These are phyloP conservation scores for Protophormia terraenovae DNA, from an alignment of 2,888 invertebrate species.

Conservation along the genomic window DNA sequence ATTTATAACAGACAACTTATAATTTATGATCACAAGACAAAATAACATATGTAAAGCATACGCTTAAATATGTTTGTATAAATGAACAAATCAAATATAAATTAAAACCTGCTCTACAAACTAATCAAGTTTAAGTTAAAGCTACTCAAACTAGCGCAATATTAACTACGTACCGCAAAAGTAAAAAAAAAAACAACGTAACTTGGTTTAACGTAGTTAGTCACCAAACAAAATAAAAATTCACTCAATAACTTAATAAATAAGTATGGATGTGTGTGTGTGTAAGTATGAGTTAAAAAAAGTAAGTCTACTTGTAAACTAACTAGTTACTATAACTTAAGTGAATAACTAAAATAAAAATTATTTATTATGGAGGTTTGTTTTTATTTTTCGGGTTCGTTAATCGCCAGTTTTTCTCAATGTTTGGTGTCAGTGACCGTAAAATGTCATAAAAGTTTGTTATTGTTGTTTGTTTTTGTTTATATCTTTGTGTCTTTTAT, in stretches of 20 bases:
- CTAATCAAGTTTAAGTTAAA: too few relatives aligned
- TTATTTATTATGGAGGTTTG: conserved; percentile 4
- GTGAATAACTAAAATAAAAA: not conserved
- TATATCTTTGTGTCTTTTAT: conserved; percentile 26
- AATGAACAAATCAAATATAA: too few relatives aligned
- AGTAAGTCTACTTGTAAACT: conserved; percentile 13
- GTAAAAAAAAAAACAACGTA: too few relatives aligned
- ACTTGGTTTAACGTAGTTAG: too few relatives aligned
- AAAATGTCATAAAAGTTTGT: conserved; percentile 62
- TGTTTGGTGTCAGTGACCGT: conserved; percentile 64
- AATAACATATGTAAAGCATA: too few relatives aligned
- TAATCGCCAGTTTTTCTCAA: conserved; percentile 55
- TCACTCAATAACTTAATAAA: not conserved
- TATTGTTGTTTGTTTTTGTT: conserved; percentile 23
- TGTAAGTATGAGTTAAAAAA: too few relatives aligned
- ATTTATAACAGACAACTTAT: too few relatives aligned
- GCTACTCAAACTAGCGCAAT: too few relatives aligned
- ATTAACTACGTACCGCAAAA: too few relatives aligned
- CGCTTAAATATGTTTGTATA: too few relatives aligned
- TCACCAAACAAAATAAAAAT: not conserved
- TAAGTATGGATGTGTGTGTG: not conserved
- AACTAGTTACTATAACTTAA: not conserved
- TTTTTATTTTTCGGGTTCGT: conserved; percentile 60
- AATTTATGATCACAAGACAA: too few relatives aligned
- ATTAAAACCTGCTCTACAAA: too few relatives aligned